These are phyloP conservation scores for Oncorhynchus tshawytscha DNA, from an alignment of 2,113 vertebrate species.

Conservation along the genomic window DNA sequence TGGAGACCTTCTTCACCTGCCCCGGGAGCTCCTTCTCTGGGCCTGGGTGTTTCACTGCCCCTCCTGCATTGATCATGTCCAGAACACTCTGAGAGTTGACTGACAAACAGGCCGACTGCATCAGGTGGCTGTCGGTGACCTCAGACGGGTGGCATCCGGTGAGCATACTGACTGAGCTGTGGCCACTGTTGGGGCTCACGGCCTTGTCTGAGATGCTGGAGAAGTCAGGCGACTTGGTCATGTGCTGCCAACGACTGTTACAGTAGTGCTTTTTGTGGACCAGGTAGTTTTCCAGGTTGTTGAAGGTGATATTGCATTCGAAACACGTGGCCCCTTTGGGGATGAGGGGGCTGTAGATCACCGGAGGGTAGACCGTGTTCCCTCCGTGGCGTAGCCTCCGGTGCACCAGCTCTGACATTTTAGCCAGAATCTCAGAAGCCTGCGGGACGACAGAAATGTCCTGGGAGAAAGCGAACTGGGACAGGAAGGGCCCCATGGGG, in stretches of 20 bases:
- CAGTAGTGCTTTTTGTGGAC: constrained; percentile 99
- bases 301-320: constrained; percentile 99
- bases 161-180: constrained; percentile 86
- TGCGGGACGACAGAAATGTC: constrained; percentile 98
- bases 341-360: constrained; percentile 97
- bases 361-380: constrained; percentile 90
- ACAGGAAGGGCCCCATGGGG: constrained; percentile 96
- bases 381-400: constrained; percentile 94
- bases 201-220: constrained; percentile 88
- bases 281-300: constrained; percentile 98
- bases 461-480: constrained; percentile 98
- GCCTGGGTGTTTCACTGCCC: constrained; percentile 79
- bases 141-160: constrained; percentile 83
- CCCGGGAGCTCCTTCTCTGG: constrained; percentile 88
- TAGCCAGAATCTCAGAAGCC: constrained; percentile 98
- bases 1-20: constrained; percentile 86
- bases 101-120: constrained; percentile 84
- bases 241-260: constrained; percentile 98
- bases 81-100: constrained; percentile 81
- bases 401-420: constrained; percentile 99
- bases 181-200: constrained; percentile 87
- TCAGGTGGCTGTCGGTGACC: constrained; percentile 87
- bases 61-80: constrained; percentile 88
- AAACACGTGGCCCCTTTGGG: constrained; percentile 98
- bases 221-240: constrained; percentile 95